phyloP scores from a whole-genome alignment of 2,113 vertebrate genomes.

The Serinus canaria region DNA sequence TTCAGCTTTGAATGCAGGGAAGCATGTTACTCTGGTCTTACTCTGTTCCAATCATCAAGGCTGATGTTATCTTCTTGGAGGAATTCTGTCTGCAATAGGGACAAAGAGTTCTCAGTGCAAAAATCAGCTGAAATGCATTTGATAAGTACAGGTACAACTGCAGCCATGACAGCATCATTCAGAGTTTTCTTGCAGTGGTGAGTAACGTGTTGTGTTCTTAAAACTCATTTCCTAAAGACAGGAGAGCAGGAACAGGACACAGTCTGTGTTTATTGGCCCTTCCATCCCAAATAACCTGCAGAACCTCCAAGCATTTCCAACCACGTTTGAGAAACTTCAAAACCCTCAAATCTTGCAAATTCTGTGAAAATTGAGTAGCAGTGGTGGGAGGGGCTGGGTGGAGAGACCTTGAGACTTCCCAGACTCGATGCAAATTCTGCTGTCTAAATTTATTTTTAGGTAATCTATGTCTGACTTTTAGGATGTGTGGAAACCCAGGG shows the following conservation, averaged over 20 bases:
- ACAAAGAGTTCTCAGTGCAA: not conserved
- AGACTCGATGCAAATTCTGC: not conserved
- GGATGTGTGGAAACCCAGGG: not conserved
- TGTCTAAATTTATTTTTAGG: not conserved
- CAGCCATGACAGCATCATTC: not conserved
- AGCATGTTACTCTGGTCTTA: not conserved
- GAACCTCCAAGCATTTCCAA: not conserved
- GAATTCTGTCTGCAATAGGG: not conserved
- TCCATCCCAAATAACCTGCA: not conserved
- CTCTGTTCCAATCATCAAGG: not conserved
- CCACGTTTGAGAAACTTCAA: rapidly evolving
- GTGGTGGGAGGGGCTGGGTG: rapidly evolving
- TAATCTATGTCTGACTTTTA: not conserved
- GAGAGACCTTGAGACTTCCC: not conserved
- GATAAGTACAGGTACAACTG: not conserved
- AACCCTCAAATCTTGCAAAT: not conserved
- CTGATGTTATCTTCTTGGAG: not conserved
- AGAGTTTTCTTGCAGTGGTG: rapidly evolving
- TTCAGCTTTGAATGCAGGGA: not conserved
- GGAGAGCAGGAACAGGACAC: not conserved
- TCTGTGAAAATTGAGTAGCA: not conserved
- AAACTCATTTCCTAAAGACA: not conserved
- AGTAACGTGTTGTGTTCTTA: not conserved
- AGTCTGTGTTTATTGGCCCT: not conserved
- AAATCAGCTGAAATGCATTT: not conserved